A percentile compares a stretch with the other conserved stretches of the same genome.
phyloP scores from a whole-genome alignment of 53 echinoderm and acorn worm species.

The Astropecten irregularis region DNA sequence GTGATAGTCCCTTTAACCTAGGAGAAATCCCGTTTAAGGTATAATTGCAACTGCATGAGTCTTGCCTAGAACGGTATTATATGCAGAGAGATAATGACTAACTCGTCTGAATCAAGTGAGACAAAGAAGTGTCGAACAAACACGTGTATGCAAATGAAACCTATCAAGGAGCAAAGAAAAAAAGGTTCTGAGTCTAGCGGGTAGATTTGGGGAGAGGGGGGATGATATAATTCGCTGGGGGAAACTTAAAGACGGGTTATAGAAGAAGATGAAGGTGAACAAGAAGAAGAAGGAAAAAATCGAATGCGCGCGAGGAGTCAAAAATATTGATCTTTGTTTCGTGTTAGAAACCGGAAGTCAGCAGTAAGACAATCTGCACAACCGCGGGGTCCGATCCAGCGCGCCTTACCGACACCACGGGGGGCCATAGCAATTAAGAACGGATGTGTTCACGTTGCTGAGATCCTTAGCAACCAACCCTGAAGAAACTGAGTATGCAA shows the following conservation, averaged over 20 bases:
- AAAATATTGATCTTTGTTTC: constrained; percentile 56
- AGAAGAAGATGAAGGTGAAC: not conserved
- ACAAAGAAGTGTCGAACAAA: constrained; percentile 39
- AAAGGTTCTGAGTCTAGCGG: not conserved
- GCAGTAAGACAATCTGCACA: constrained; percentile 50
- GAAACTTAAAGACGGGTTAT: too few relatives aligned
- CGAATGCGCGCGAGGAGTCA: constrained; percentile 54
- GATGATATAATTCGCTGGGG: too few relatives aligned
- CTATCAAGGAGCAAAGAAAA: not conserved
- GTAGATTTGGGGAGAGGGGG: not conserved
- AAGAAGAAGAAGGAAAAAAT: constrained; percentile 13
- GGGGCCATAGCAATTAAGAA: constrained; percentile 51
- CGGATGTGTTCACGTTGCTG: constrained; percentile 32
- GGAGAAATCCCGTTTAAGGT: too few relatives aligned
- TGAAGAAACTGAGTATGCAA: constrained; percentile 35
- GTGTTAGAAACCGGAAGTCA: constrained; percentile 54
- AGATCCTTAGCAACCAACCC: constrained; percentile 53
- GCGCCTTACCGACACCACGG: constrained; percentile 15
- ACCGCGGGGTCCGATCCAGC: constrained; percentile 48
- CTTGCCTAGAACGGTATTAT: too few relatives aligned
- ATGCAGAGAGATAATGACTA: too few relatives aligned
- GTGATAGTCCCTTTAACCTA: too few relatives aligned
- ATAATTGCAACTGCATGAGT: too few relatives aligned
- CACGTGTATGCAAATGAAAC: constrained; percentile 33
- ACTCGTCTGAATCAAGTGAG: constrained; percentile 1